Conservation (phyloP, 1,140 invertebrate species). For the Oncopodura yosiiana region DNA sequence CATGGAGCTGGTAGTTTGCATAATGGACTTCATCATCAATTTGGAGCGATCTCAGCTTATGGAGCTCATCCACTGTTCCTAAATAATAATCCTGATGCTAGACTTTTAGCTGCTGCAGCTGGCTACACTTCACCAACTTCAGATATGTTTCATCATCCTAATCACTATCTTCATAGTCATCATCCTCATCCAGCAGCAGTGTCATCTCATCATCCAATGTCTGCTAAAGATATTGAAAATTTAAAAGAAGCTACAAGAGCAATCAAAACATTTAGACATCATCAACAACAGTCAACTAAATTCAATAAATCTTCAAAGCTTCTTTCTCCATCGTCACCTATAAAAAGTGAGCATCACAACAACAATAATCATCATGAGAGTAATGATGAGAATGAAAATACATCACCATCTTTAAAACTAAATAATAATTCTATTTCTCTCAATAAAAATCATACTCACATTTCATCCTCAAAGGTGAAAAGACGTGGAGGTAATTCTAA, state of each 20-base stretch:
- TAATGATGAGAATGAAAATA: background rate
- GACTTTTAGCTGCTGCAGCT: constrained; percentile 27
- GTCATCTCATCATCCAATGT: constrained; percentile 27
- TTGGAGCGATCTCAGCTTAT: constrained; percentile 17
- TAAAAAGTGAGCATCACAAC: background rate
- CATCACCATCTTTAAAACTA: too few relatives aligned
- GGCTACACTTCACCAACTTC: constrained; percentile 22
- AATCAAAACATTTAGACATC: constrained; percentile 18
- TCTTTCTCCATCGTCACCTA: background rate
- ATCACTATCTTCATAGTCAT: constrained; percentile 43
- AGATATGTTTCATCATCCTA: constrained; percentile 16
- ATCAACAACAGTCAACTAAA: constrained; percentile 26
- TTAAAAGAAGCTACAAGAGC: constrained; percentile 30
- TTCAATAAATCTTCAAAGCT: background rate
- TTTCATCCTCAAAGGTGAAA: background rate
- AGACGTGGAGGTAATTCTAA: constrained; percentile 24
- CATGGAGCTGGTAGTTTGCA: constrained; percentile 19
- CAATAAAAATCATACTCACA: background rate
- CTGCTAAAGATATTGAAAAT: constrained; percentile 34
- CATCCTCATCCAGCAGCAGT: constrained; percentile 47
- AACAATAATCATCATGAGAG: background rate
- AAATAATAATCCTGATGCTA: constrained; percentile 18
- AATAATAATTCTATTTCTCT: too few relatives aligned
- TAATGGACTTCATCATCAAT: constrained; percentile 49
- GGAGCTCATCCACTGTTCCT: constrained; percentile 28